Percentiles rank a stretch among this genome's conserved stretches.
These are phyloP conservation scores for Passerina amoena DNA, from an alignment of 2,113 vertebrate species.

Conservation along the genomic window DNA sequence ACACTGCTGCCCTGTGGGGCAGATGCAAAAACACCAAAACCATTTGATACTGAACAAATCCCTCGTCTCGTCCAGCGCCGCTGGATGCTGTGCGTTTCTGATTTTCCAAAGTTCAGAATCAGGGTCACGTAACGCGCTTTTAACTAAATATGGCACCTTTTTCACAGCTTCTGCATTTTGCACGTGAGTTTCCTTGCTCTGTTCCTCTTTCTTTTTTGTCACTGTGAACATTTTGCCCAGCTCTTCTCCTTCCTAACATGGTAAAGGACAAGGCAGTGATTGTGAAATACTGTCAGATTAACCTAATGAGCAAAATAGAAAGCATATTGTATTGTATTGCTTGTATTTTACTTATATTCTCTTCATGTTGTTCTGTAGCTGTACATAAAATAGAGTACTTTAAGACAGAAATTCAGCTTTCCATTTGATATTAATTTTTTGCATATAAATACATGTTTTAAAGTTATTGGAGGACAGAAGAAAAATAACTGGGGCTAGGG, in stretches of 20 bases:
- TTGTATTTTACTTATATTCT: background rate
- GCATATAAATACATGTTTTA: background rate
- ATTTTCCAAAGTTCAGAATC: accelerated
- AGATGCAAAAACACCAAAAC: accelerated
- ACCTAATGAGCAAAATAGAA: background rate
- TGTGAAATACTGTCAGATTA: background rate
- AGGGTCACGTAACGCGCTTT: background rate
- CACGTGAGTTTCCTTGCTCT: accelerated
- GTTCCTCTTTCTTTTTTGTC: background rate
- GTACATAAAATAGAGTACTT: background rate
- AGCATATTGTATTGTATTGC: background rate
- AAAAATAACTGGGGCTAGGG: background rate
- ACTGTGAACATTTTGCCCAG: background rate
- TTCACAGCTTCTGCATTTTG: background rate
- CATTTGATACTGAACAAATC: background rate
- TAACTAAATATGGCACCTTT: background rate
- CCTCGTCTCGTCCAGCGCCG: accelerated
- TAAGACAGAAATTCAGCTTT: background rate
- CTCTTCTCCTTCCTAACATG: background rate
- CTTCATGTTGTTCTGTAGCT: background rate
- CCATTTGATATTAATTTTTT: background rate
- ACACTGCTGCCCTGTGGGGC: background rate
- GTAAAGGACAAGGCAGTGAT: background rate
- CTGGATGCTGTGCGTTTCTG: accelerated
- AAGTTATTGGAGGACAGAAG: background rate